Conservation (phyloP, 92 coral and sea anemone genomes). For the Porites lobata region DNA sequence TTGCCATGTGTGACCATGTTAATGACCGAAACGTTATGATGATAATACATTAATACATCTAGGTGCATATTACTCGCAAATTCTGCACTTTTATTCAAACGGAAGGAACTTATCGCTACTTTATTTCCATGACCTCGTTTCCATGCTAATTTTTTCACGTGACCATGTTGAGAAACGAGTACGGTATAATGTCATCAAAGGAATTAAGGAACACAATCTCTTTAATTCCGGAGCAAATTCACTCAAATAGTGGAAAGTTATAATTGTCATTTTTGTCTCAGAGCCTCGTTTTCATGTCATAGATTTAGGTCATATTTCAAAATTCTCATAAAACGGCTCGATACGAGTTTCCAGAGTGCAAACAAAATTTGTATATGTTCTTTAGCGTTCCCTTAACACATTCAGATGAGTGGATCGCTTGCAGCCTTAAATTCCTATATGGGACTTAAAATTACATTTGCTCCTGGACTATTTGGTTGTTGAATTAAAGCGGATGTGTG, state of each 20-base stretch:
- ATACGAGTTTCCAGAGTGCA: conserved; percentile 14
- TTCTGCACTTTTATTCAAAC: conserved; percentile 5
- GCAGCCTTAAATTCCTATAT: conserved; percentile 28
- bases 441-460: not conserved
- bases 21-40: too few relatives aligned
- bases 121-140: conserved; percentile 21
- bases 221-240: not conserved
- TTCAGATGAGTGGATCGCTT: not conserved
- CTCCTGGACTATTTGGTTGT: too few relatives aligned
- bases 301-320: conserved; percentile 3
- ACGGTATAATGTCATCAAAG: not conserved
- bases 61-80: not conserved
- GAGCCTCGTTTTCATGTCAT: conserved; percentile 29
- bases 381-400: not conserved
- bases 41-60: too few relatives aligned
- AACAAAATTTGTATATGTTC: not conserved
- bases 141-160: conserved; percentile 19
- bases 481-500: too few relatives aligned
- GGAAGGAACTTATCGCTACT: not conserved
- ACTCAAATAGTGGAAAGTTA: not conserved
- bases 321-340: conserved; percentile 8
- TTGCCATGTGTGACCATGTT: too few relatives aligned
- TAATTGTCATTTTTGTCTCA: not conserved
- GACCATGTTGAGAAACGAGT: not conserved
- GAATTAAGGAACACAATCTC: not conserved